Base-by-base conservation (phyloP, 2,113 vertebrate species). In the Sebastes schlegelii region DNA sequence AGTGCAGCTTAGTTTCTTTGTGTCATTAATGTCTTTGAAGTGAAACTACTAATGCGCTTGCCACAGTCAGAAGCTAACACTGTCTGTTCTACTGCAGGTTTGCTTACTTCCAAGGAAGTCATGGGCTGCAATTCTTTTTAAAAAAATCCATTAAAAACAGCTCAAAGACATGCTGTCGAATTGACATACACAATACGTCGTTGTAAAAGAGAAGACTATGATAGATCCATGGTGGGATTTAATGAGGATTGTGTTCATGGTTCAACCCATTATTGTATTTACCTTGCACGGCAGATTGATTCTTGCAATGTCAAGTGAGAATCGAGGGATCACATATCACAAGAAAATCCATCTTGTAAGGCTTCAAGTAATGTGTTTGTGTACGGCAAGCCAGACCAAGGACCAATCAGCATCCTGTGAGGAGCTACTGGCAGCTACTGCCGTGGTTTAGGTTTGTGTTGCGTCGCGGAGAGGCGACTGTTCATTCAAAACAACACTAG, bases 1-100 rank as follows among this genome's bases (percentile, higher is more conserved):
- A 14, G 34, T 3, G 45, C 63, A 52, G 82, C 72, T 80, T 45
- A 54, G 63, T 45, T 69, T 46, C 60, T 86, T 74, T 65, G 70
- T 23, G 45, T 26, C 58, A 77, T 80, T 66, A 71, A 17, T 55
- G 83, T 73, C 73, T 85, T 55, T 77, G 65, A 75, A 74, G 57
- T 6, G 19, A 75, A 70, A 26, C 63, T 11, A 11, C 57, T 34
- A 55, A 64, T 34, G 52, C 10, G 12, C 26, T 46, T 10, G 64
- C 46, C 34, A 23, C 58, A 48, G 73, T 67, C 52, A 4, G 66
- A 17, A 6, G 45, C 16, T n/a, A 14, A 71, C 43, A 13, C 48
- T 10, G 7, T 45, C 19, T 19, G 51, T 43, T 48, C 48, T 8
- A 42, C 34, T 43, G 54, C 64, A 78, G 55, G 48, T 67, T 60